phyloP scores from a whole-genome alignment of 2,113 vertebrate genomes.

The Carassius auratus region DNA sequence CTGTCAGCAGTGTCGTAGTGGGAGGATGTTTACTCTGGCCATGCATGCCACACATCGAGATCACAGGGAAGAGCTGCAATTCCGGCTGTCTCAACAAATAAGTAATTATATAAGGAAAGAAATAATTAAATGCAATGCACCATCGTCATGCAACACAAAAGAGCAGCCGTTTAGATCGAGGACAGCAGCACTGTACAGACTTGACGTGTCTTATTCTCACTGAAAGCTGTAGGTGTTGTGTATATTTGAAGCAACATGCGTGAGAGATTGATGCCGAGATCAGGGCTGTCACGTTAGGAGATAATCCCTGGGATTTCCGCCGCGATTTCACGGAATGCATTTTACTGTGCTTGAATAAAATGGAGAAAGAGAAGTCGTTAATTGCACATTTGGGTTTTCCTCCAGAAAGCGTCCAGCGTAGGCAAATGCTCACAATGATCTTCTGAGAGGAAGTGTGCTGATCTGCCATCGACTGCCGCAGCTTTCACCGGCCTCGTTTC shows the following conservation, averaged over 20 bases:
- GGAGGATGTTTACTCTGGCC: conserved; percentile 60
- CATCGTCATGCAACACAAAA: conserved; percentile 42
- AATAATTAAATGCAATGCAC: conserved; percentile 40
- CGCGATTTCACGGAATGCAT: neutral
- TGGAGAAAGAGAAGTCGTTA: neutral
- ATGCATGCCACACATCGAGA: conserved; percentile 45
- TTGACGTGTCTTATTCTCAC: neutral
- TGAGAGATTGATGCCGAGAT: conserved; percentile 12
- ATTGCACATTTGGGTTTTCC: conserved; percentile 24
- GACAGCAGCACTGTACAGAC: conserved; percentile 21
- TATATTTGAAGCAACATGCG: neutral
- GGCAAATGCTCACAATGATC: conserved; percentile 22
- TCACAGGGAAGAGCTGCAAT: conserved; percentile 47
- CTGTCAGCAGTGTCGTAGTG: conserved; percentile 50
- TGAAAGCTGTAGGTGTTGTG: conserved; percentile 33
- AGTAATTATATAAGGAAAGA: conserved; percentile 54
- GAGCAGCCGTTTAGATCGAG: conserved; percentile 31
- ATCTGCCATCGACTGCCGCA: conserved; percentile 34
- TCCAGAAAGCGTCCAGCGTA: neutral
- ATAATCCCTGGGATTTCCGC: conserved; percentile 23
- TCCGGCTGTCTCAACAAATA: conserved; percentile 45
- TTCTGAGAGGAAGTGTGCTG: conserved; percentile 28
- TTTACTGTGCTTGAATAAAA: neutral
- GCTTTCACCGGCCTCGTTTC: conserved; percentile 31
- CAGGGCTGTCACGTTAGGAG: conserved; percentile 8